Evolutionary conservation across 2,888 invertebrate species (phyloP), one percentile per base, ranked within the genome.

Genomic region (Eupeodes luniger): DNA sequence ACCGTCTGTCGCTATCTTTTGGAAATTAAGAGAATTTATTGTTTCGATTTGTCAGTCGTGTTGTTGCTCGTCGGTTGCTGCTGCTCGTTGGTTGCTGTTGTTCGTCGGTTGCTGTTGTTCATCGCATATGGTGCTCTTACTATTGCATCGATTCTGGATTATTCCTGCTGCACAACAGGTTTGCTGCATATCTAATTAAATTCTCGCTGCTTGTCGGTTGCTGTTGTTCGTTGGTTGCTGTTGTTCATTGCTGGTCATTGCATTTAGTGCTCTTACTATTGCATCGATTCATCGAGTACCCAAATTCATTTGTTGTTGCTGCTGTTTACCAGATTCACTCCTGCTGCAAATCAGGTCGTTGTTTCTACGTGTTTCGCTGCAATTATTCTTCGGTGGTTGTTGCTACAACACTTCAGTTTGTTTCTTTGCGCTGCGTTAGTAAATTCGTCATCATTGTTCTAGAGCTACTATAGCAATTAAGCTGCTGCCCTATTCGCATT

Each of bases 241-340:
- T 27, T 57, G 11, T 27, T 57, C 27, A 62, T 40, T 10, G 62
- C 10, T 34, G 40, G 62, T 40, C 57, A 16, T 62, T 1, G 12
- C 36, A 62, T 36, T 0, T 62, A 9, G 5, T 62, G 40, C 40
- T 40, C 40, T 40, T 40, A 5, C 27, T 11, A n/a, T n/a, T n/a
- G n/a, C n/a, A 27, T 57, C 57, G 9, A 62, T 16, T 40, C 16
- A 7, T 59, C 59, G 36, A 59, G 3, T 36, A 59, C 14, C 4
- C 62, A 62, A 9, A 36, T 62, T 40, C n/a, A 4, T 40, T 62
- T 40, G 62, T 16, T 62, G 62, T n/a, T 62, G 62, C 62, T 62
- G 55, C 12, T 61, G 61, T 36, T 61, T n/a, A 61, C 14, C 36
- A 9, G 36, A 36, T 36, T 36, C 36, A 61, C 36, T 36, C 36